Evolutionary conservation across 2,888 invertebrate species (phyloP), one percentile per base, ranked within the genome.

Genomic region (Electrophaes corylata): DNA sequence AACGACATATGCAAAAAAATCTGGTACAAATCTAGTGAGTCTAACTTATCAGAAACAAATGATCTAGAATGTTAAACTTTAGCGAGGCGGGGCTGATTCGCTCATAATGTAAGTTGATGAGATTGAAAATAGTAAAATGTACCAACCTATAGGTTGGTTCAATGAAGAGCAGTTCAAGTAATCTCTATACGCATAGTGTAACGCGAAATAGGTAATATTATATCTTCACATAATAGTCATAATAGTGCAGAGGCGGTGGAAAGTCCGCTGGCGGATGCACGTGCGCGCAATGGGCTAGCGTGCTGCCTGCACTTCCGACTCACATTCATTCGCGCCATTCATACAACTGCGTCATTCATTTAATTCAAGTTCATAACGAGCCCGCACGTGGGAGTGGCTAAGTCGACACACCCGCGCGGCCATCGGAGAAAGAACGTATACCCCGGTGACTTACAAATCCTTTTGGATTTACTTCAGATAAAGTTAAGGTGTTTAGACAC

Each of bases 301-400:
- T 83, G 83, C 82, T 79, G 83, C 77, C 76, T 83, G 83, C 83
- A 86, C 86, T 89, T 90, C 90, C 89, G 88, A 87, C 84, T 84
- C 86, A 75, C 86, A 88, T 86, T 86, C 88, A 88, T 84, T 85
- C 86, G 82, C 86, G 82, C 87, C 89, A 90, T 90, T 90, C 89
- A 90, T 86, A 88, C 84, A 88, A 88, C 80, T 79, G 84, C 85
- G 81, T 88, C 89, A 88, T 88, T 90, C 86, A 89, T 86, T 86
- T 86, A 85, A 88, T 89, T 88, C 88, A 88, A 90, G 88, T 88
- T 86, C 87, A 89, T 84, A 86, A 87, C 81, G 77, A 81, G 73
- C 77, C 23, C 43, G 43, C 20, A 75, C 83, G 86, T 85, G 83
- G 86, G 86, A 80, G 81, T 76, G 71, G 76, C 77, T 72, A 45